Conservation (phyloP, 2,113 vertebrate genomes). For the Vulpes vulpes region DNA sequence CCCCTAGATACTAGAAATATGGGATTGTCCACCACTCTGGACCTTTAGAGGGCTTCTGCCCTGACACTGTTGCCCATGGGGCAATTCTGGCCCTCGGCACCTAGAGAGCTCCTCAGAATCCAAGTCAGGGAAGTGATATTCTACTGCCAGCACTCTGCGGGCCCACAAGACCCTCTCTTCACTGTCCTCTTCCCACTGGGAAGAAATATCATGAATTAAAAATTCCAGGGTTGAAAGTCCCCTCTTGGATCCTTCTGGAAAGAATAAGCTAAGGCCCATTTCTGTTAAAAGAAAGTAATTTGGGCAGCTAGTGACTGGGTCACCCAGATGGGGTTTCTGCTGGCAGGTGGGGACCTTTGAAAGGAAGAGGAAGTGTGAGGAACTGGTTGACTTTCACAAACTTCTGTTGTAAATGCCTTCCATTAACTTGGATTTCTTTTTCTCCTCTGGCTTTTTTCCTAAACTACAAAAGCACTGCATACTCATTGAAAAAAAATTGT, state of each 20-base stretch:
- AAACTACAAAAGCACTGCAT: not conserved
- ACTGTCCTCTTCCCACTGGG: not conserved
- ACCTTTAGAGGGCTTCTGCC: not conserved
- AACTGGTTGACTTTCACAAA: not conserved
- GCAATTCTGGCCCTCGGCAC: not conserved
- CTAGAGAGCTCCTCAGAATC: not conserved
- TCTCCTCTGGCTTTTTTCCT: not conserved
- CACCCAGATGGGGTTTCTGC: not conserved
- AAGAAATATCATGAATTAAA: not conserved
- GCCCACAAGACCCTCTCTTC: not conserved
- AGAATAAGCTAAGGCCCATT: not conserved
- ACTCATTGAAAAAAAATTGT: not conserved
- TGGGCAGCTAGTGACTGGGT: no score
- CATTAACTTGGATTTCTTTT: not conserved
- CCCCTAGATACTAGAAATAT: not conserved
- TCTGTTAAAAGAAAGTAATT: not conserved
- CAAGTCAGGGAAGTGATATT: no score
- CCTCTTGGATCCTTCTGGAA: not conserved
- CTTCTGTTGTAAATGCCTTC: not conserved
- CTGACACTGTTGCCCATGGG: not conserved
- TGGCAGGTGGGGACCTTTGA: not conserved
- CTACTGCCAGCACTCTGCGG: not conserved
- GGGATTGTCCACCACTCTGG: not conserved
- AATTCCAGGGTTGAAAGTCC: not conserved
- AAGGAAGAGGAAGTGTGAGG: not conserved